Percentiles rank a stretch among this genome's conserved stretches.
Evolutionary conservation across 2,888 invertebrate species (phyloP).

Genomic region (Boloria selene): DNA sequence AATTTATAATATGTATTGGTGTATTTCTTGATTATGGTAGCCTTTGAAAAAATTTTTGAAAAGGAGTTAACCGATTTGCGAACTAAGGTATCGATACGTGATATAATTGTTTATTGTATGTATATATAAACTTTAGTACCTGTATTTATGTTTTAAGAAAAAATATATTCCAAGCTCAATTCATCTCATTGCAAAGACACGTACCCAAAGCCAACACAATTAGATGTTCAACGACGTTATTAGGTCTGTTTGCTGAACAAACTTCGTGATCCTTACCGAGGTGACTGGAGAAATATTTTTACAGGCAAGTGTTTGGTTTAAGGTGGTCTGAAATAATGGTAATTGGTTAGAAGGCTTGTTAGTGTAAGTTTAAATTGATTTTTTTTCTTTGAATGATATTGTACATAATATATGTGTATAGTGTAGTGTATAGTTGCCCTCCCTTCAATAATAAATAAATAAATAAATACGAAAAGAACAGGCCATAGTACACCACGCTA

Average conservation of each 20-base stretch:
- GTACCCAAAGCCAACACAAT: constrained; percentile 67
- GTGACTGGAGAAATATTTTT: constrained; percentile 61
- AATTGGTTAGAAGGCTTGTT: constrained; percentile 5
- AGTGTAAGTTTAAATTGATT: constrained; percentile 3
- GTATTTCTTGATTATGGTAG: no score
- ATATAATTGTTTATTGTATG: no score
- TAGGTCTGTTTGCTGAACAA: constrained; percentile 47
- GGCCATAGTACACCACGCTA: no score
- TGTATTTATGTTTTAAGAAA: constrained; percentile 15
- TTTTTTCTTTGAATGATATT: not conserved
- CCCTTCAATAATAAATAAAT: no score
- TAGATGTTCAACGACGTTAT: constrained; percentile 51
- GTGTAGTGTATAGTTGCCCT: no score
- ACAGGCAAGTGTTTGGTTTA: constrained; percentile 44
- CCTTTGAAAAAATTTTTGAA: no score
- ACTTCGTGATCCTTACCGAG: constrained; percentile 60
- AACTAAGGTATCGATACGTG: no score
- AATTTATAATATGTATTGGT: no score
- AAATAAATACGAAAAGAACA: no score
- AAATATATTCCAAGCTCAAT: constrained; percentile 26
- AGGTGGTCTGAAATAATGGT: constrained; percentile 6
- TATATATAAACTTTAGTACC: no score
- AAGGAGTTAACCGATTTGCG: no score
- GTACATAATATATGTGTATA: no score
- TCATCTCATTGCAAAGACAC: constrained; percentile 24